Conservation (phyloP, 2,797 vertebrate species). For the Synaphobranchus kaupii region DNA sequence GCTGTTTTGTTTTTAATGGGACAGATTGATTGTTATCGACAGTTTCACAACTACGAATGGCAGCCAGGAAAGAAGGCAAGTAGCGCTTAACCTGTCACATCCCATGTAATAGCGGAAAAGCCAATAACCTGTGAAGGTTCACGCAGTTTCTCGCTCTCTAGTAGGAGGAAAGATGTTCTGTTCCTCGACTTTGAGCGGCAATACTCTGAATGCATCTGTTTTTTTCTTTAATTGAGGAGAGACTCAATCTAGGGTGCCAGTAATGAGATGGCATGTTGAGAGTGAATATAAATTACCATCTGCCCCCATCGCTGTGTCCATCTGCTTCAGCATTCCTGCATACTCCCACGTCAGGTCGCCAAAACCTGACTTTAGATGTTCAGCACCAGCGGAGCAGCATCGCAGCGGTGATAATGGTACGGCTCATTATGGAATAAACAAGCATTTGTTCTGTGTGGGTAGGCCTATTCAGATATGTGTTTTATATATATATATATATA, state of each 20-base stretch:
- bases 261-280: constrained; percentile 33
- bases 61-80: background rate
- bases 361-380: constrained; percentile 11
- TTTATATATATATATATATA: background rate
- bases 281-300: constrained; percentile 33
- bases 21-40: background rate
- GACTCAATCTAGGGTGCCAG: constrained; percentile 22
- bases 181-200: constrained; percentile 7
- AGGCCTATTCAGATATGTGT: background rate
- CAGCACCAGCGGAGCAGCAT: background rate
- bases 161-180: constrained; percentile 12
- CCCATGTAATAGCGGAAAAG: background rate
- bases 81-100: background rate
- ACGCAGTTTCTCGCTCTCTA: constrained; percentile 13
- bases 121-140: background rate
- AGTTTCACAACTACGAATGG: background rate
- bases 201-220: constrained; percentile 33
- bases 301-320: constrained; percentile 26
- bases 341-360: constrained; percentile 11
- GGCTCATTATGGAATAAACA: background rate
- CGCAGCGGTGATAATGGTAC: constrained; percentile 5
- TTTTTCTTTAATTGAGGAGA: constrained; percentile 30
- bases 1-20: background rate
- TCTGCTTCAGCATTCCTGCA: constrained; percentile 15
- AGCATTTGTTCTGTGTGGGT: background rate